phyloP scores from a whole-genome alignment of 2,797 vertebrate genomes.

The Acipenser ruthenus region DNA sequence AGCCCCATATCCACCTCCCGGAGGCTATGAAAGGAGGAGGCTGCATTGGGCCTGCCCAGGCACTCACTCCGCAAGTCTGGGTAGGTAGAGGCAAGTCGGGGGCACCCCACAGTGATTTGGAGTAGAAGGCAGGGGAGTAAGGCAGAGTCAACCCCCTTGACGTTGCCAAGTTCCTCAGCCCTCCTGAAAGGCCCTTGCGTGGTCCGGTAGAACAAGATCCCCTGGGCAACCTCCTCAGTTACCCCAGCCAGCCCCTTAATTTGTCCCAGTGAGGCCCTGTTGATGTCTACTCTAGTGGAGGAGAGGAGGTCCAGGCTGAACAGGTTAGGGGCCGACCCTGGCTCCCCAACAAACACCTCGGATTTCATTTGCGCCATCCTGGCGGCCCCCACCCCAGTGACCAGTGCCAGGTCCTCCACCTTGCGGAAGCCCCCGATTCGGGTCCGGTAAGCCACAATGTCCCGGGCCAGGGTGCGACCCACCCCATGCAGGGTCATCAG shows the following conservation, averaged over 20 bases:
- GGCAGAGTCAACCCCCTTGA: background rate
- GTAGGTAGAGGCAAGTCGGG: background rate
- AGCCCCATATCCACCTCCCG: background rate
- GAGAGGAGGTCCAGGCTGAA: constrained; percentile 4
- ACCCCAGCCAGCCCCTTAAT: background rate
- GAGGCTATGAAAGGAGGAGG: constrained; percentile 3
- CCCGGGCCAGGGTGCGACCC: constrained; percentile 18
- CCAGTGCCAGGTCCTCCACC: constrained; percentile 25
- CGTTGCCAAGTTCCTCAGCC: background rate
- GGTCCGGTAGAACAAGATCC: background rate
- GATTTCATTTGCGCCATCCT: constrained; percentile 21
- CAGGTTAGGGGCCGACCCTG: background rate
- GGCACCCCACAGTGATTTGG: background rate
- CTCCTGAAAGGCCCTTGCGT: background rate
- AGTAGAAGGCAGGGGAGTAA: background rate
- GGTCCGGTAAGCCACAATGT: constrained; percentile 20
- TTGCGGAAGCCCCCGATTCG: constrained; percentile 25
- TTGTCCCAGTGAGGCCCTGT: background rate
- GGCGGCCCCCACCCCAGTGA: constrained; percentile 23
- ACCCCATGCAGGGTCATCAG: constrained; percentile 29
- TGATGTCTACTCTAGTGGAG: constrained; percentile 7
- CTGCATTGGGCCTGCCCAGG: background rate
- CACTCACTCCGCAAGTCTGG: background rate
- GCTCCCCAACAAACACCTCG: constrained; percentile 18
- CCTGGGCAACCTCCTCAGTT: background rate